Base-by-base conservation (phyloP, 1,140 invertebrate species). In the Temnothorax nylanderi region DNA sequence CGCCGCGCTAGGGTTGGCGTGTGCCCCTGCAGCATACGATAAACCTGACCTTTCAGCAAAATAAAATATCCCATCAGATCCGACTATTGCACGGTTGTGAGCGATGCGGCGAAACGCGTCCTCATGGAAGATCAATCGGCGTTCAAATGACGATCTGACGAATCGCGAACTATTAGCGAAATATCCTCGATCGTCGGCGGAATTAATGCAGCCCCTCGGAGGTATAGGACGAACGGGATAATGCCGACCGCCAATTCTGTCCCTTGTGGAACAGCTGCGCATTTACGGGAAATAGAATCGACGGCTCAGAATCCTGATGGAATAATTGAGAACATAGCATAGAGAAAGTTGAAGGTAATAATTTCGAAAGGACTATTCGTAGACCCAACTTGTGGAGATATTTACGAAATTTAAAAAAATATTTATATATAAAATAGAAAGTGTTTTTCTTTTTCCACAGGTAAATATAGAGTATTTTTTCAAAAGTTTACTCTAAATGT, bases 21-120 rank as follows among this genome's bases (percentile, higher is more conserved):
- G 51, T 34, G 41, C 26, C 41, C 32, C 26, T 6, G 41, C 49
- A 16, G 41, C 3, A 54, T n/a, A 37, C 32, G 69, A 44, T 44
- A 74, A 41, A 72, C 26, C 51, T 82, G 80, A 84, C 80, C 80
- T 84, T 84, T 74, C 32, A 16, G 13, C 54, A 41, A 58, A 74
- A 84, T 75, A 75, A 84, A 51, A 75, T 74, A 74, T 84, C 69
- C 7, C 26, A 60, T 71, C 44, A 26, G 26, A 37, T 49, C 11
- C 4, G 51, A 82, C 8, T 21, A 71, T 81, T n/a, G 41, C 41
- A 34, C n/a, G 16, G 54, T 37, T 16, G 26, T 26, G 26, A 76
- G 41, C 34, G 41, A n/a, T 26, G 75, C 16, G 13, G 47, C 32
- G 32, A 26, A 54, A 10, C 10, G 49, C 67, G 44, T 74, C 37